Base-by-base conservation (phyloP, 1,140 invertebrate genomes). In the Phocides pigmalion region DNA sequence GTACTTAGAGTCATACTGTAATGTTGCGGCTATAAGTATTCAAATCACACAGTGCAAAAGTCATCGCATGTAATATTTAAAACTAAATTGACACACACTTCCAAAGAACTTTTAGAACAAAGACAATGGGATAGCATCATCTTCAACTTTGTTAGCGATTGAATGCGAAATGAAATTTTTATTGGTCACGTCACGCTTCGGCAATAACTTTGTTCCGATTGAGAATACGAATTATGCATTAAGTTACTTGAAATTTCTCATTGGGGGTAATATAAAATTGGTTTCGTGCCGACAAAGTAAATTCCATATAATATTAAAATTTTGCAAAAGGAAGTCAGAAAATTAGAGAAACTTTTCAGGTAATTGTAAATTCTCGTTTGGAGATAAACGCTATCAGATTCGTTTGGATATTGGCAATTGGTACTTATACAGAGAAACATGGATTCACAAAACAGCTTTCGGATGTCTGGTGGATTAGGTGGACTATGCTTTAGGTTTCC, bases 101-200 rank as follows among this genome's bases (percentile, higher is more conserved):
- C 20, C 58, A 46, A 62, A 17, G 39, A 37, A 32, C 22, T 44
- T 25, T 37, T 15, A 54, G 54, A 64, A 47, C 37, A 64, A 64
- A 46, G 11, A 65, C 50, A 65, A 65, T 65, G 19, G 58, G 16
- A 51, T 63, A 59, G 39, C 54, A 49, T 65, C 58, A 65, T 49
- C 39, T 19, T 32, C 54, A 15, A 56, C 37, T 62, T 70, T 62
- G 51, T 65, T 62, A 32, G 46, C 50, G 49, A 44, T 56, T 56
- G 39, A 44, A 56, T 56, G 22, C n/a, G 39, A 56, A 56, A 56
- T 56, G 17, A 28, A 17, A 15, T 56, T 56, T n/a, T 42, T 56
- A 54, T 41, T 41, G 51, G 50, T 20, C 35, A 54, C 50, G 35
- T 54, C 50, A 22, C 35, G 32, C 11, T 20, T 54, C 17, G 5